Evolutionary conservation across 2,797 vertebrate species (phyloP).

Genomic region (Acanthurus tractus): DNA sequence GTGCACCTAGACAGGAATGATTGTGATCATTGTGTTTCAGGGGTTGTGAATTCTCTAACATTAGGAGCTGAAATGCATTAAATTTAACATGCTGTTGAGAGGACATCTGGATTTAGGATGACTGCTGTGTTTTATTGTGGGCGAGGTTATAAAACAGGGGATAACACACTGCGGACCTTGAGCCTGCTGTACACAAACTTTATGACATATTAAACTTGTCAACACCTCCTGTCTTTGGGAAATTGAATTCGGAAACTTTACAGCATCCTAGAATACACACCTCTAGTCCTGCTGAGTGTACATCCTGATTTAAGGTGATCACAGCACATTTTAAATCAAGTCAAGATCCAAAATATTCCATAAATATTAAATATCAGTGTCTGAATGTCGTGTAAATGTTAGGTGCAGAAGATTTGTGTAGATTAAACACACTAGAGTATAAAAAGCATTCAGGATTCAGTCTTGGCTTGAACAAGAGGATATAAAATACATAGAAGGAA

Average conservation of each 20-base stretch:
- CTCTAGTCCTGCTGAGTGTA: background rate
- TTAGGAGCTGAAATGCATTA: constrained; percentile 14
- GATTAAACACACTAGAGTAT: background rate
- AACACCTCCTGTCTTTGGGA: constrained; percentile 45
- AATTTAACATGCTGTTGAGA: constrained; percentile 17
- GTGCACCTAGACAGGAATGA: constrained; percentile 88
- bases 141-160: constrained; percentile 51
- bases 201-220: constrained; percentile 54
- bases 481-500: too few relatives aligned
- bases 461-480: too few relatives aligned
- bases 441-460: too few relatives aligned
- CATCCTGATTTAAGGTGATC: background rate
- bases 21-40: background rate
- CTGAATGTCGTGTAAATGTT: background rate
- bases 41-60: constrained; percentile 5
- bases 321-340: background rate
- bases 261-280: background rate
- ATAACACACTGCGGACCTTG: constrained; percentile 35
- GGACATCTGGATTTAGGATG: constrained; percentile 36
- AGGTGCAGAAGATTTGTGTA: background rate
- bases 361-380: background rate
- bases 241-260: constrained; percentile 53
- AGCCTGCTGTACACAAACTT: constrained; percentile 52
- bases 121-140: constrained; percentile 36
- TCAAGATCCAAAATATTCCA: background rate